Evolutionary conservation across 2,113 vertebrate genomes (phyloP).

Genomic region (Calypte anna): DNA sequence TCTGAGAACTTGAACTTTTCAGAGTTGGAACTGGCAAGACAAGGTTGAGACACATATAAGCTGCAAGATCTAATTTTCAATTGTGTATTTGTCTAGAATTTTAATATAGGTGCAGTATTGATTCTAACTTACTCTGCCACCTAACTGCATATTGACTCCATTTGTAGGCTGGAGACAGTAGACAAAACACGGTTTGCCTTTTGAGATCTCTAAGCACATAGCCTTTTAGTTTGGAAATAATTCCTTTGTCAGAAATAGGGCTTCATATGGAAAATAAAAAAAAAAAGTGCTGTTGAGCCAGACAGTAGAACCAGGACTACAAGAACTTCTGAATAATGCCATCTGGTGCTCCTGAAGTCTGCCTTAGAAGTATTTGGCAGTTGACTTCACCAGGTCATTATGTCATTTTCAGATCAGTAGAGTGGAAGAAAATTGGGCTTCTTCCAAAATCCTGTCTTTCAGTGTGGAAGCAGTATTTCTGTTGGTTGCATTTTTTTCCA

Average conservation of each 20-base stretch:
- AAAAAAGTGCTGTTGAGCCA: background rate
- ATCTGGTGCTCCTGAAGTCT: constrained; percentile 44
- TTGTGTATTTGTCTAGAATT: background rate
- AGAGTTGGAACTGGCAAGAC: background rate
- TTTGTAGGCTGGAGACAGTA: background rate
- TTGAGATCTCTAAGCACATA: background rate
- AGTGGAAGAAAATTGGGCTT: constrained; percentile 43
- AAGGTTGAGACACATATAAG: background rate
- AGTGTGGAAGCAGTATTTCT: constrained; percentile 19
- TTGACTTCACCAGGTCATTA: constrained; percentile 40
- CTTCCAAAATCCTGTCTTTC: constrained; percentile 41
- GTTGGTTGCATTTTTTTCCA: background rate
- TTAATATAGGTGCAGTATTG: background rate
- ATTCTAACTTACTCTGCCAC: background rate
- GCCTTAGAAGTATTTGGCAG: constrained; percentile 38
- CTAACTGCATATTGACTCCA: background rate
- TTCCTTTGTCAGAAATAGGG: background rate
- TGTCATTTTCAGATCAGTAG: constrained; percentile 38
- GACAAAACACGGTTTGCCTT: background rate
- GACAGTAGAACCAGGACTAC: background rate
- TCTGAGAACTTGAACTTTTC: background rate
- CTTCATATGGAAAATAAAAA: background rate
- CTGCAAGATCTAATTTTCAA: background rate
- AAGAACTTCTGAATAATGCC: constrained; percentile 45
- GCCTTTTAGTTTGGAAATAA: background rate